Evolutionary conservation across 2,113 vertebrate genomes (phyloP), one percentile per base, ranked within the genome.

Genomic region (Mastomys coucha): DNA sequence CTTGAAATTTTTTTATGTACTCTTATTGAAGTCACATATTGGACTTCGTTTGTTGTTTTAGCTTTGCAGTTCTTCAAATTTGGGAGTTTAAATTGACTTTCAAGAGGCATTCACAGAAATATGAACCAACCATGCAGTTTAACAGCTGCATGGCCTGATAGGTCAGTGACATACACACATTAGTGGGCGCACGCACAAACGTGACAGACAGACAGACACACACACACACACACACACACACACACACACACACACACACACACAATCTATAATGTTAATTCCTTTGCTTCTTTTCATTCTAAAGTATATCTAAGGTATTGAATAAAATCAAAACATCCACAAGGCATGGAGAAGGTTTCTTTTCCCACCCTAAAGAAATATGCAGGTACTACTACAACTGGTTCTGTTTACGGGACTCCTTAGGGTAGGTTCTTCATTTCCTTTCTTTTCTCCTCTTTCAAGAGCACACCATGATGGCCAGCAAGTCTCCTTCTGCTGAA

Each of bases 1-100:
- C 96, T 95, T 96, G 97, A 97, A 97, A 97, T 97, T 97, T 97
- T 98, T 98, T 95, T 97, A 96, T 96, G 98, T 89, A 93, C 95
- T 98, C 96, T 91, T 95, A 92, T 84, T 97, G 97, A 98, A 88
- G 93, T 96, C 60, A 94, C 92, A 93, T 91, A 78, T 60, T 97
- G 87, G 94, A 85, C 93, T 98, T 98, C 1, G 0, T 94, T 98
- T 94, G 45, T 85, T 96, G 86, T 97, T 97, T 97, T 80, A 87
- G 86, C 94, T 96, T 95, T 95, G 93, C 77, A 86, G 82, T 91
- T 92, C 76, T 94, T 96, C 16, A 67, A 73, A 77, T 95, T 88
- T 1, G 58, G n/a, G 39, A 95, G n/a, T 95, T 91, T 53, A 53
- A 92, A 95, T 24, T 95, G 92, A n/a, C 33, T 87, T 93, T 95